A percentile compares a stretch with the other conserved stretches of the same genome.
These are phyloP conservation scores for Ellobium chinense DNA, from an alignment of 2,888 invertebrate genomes.

Conservation along the genomic window DNA sequence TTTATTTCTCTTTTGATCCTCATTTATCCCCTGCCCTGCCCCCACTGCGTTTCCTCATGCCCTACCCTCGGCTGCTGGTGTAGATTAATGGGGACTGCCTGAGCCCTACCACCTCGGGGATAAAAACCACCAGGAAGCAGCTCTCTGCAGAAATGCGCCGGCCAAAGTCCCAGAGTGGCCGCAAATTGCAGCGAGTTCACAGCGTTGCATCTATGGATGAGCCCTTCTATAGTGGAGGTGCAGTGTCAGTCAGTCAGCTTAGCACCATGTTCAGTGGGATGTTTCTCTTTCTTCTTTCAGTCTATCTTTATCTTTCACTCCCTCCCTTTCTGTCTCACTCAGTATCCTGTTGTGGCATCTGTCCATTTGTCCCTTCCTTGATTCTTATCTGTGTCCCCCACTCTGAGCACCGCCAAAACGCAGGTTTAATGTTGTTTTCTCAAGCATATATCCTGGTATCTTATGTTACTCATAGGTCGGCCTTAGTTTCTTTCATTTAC, in stretches of 20 bases:
- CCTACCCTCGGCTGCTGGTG: background rate
- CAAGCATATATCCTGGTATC: no score
- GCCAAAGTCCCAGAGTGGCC: constrained; percentile 91
- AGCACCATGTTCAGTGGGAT: background rate
- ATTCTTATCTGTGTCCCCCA: background rate
- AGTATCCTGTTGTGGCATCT: background rate
- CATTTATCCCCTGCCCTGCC: background rate
- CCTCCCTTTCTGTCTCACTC: constrained; percentile 23
- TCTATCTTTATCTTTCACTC: constrained; percentile 29
- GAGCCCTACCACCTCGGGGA: constrained; percentile 81
- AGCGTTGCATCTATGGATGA: constrained; percentile 76
- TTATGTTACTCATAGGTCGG: no score
- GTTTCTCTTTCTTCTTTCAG: background rate
- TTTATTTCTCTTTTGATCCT: background rate
- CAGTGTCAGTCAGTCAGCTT: constrained; percentile 35
- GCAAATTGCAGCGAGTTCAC: constrained; percentile 75
- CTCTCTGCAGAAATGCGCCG: constrained; percentile 77
- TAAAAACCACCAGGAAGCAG: constrained; percentile 59
- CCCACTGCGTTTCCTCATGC: background rate
- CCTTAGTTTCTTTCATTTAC: no score
- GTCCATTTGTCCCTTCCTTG: background rate
- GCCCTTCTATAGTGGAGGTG: constrained; percentile 69
- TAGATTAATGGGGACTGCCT: constrained; percentile 90
- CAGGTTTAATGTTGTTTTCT: no score
- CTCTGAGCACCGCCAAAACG: background rate